Conservation (phyloP, 2,113 vertebrate species). For the Lathamus discolor region DNA sequence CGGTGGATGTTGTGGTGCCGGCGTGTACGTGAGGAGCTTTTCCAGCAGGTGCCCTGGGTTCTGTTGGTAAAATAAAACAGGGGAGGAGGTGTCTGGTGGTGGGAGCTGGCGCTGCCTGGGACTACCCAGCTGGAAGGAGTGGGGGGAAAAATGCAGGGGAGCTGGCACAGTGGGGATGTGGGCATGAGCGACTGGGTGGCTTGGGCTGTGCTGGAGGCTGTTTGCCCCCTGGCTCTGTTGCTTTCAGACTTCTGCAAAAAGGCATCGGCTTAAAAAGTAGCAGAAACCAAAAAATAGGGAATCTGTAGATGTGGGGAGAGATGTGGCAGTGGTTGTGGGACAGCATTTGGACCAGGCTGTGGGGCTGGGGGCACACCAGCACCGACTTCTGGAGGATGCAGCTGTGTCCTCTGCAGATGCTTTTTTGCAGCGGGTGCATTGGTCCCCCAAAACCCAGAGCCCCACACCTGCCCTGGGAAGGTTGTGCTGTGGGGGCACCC, state of each 20-base stretch:
- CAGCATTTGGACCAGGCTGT: background rate
- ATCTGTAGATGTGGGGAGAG: background rate
- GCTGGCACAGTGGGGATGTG: fast-evolving
- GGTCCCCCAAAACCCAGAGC: background rate
- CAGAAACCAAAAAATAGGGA: background rate
- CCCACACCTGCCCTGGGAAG: fast-evolving
- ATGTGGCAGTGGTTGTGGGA: background rate
- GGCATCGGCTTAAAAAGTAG: background rate
- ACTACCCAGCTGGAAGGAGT: background rate
- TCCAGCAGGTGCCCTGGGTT: conserved; percentile 1
- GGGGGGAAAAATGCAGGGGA: fast-evolving
- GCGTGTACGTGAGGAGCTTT: background rate
- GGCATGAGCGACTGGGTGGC: background rate
- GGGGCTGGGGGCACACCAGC: background rate
- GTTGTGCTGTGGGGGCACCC: background rate
- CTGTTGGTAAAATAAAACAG: background rate
- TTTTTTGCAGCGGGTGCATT: fast-evolving
- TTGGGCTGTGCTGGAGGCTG: background rate
- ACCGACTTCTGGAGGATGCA: background rate
- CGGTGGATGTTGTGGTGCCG: background rate
- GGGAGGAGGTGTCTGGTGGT: background rate
- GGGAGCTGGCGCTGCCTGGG: background rate
- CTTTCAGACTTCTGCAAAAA: background rate
- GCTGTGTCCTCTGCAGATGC: background rate
- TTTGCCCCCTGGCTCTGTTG: background rate